These are phyloP conservation scores for Platyrinchus mystaceus DNA, from an alignment of 2,797 vertebrate species.

Conservation along the genomic window DNA sequence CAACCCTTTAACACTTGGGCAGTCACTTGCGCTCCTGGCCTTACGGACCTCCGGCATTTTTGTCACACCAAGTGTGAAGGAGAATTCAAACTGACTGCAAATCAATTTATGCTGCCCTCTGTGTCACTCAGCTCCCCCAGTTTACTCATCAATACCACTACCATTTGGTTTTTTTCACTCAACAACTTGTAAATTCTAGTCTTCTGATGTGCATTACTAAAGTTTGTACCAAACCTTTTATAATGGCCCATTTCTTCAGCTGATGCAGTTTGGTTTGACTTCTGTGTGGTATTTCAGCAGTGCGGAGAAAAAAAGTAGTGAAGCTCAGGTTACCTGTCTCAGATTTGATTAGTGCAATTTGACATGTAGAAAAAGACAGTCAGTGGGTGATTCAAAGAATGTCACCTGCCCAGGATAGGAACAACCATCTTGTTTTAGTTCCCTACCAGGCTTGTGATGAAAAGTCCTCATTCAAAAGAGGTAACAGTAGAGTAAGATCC, in stretches of 20 bases:
- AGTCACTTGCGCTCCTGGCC: accelerated
- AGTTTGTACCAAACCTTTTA: accelerated
- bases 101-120: not conserved
- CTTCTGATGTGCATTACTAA: not conserved
- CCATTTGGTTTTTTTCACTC: not conserved
- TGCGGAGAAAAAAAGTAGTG: not conserved
- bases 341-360: not conserved
- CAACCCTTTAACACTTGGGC: not conserved
- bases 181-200: not conserved
- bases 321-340: not conserved
- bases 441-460: not conserved
- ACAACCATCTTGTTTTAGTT: not conserved
- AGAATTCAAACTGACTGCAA: not conserved
- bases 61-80: not conserved
- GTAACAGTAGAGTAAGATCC: not conserved
- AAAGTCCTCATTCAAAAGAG: not conserved
- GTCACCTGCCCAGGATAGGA: not conserved
- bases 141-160: not conserved
- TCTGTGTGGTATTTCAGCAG: accelerated
- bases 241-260: not conserved
- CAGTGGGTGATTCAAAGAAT: not conserved
- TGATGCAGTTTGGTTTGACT: not conserved
- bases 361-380: not conserved
- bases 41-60: not conserved
- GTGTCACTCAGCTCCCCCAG: not conserved